Percentiles rank a stretch among this genome's conserved stretches.
phyloP scores from a whole-genome alignment of 2,113 vertebrate genomes.

The Australoheros scitulus region DNA sequence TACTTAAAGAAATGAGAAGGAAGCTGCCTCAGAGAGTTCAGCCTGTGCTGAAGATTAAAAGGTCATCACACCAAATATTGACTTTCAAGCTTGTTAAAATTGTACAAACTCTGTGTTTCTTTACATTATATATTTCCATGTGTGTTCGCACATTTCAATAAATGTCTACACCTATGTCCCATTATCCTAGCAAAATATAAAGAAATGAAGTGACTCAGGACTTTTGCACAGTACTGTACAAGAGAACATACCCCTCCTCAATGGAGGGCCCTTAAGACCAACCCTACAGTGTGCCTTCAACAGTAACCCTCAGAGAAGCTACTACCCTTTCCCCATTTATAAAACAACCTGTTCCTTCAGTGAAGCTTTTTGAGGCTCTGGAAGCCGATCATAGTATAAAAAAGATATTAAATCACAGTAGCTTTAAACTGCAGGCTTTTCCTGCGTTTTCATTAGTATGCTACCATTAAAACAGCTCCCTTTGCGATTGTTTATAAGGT shows the following conservation, averaged over 20 bases:
- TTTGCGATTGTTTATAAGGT: constrained; percentile 1
- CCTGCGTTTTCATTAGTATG: constrained; percentile 17
- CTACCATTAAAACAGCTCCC: constrained; percentile 11
- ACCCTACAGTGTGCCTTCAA: background rate
- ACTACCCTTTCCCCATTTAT: background rate
- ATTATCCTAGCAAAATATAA: background rate
- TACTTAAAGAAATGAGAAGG: background rate
- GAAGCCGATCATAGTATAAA: constrained; percentile 51
- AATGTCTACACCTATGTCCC: background rate
- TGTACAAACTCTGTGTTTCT: background rate
- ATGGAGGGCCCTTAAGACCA: constrained; percentile 53
- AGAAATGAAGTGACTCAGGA: background rate
- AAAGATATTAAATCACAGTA: constrained; percentile 11
- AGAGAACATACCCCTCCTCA: constrained; percentile 51
- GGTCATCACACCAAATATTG: background rate
- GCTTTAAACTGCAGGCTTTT: constrained; percentile 53
- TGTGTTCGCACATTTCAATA: background rate
- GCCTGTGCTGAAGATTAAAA: background rate
- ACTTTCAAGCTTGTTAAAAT: background rate
- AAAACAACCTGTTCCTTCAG: background rate
- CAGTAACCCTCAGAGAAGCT: background rate
- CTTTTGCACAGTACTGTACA: background rate
- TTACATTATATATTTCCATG: background rate
- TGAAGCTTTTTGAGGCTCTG: constrained; percentile 31
- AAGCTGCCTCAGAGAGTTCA: background rate